Evolutionary conservation across 2,797 vertebrate species (phyloP).

Genomic region (Phalanger gymnotis): DNA sequence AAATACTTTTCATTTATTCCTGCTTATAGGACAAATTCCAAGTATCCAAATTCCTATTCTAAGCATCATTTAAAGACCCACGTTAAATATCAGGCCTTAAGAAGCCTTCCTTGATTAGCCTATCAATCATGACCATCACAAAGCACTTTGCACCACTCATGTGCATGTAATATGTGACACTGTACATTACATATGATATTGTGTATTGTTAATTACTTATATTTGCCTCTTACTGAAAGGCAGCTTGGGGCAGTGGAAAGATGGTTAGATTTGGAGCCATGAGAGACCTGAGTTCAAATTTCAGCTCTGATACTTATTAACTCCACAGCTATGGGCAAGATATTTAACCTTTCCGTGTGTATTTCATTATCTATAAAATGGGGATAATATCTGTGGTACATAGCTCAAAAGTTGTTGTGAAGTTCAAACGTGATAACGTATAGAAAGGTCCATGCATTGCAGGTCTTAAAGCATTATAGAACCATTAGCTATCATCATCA

Average conservation of each 20-base stretch:
- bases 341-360: background rate
- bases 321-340: background rate
- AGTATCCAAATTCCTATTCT: background rate
- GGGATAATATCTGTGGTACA: conserved; percentile 13
- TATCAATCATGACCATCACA: background rate
- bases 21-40: background rate
- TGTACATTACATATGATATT: background rate
- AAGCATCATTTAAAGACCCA: background rate
- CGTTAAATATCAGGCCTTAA: background rate
- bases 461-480: background rate
- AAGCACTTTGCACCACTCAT: background rate
- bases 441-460: background rate
- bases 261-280: background rate
- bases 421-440: conserved; percentile 11
- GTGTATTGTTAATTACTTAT: background rate
- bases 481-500: background rate
- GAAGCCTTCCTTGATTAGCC: background rate
- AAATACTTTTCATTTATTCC: background rate
- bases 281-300: background rate
- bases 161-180: background rate
- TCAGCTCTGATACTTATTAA: background rate
- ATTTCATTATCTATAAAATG: conserved; percentile 29
- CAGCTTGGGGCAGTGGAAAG: background rate
- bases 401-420: background rate
- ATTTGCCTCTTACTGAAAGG: background rate